Percentiles rank a stretch among this genome's conserved stretches.
These are phyloP conservation scores for Ochropacha duplaris DNA, from an alignment of 2,888 invertebrate species.

Conservation along the genomic window DNA sequence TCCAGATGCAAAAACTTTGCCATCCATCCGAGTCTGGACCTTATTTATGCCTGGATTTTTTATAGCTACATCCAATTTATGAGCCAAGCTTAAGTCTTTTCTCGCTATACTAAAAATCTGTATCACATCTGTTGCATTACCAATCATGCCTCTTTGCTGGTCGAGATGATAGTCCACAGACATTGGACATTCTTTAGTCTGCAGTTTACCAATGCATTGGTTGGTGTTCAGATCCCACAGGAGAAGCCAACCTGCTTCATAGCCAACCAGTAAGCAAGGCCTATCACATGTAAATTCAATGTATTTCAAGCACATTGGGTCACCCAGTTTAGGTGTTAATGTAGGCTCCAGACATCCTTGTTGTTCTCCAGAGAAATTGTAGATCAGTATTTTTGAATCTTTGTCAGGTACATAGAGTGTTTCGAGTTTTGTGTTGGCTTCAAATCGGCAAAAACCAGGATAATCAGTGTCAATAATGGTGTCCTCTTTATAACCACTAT, in stretches of 20 bases:
- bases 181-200: constrained; percentile 86
- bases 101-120: constrained; percentile 83
- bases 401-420: constrained; percentile 86
- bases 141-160: constrained; percentile 86
- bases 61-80: constrained; percentile 85
- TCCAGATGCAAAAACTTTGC: constrained; percentile 88
- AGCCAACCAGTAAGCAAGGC: constrained; percentile 85
- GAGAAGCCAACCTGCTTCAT: constrained; percentile 88
- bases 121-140: constrained; percentile 84
- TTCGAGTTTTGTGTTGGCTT: constrained; percentile 83
- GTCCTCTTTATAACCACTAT: constrained; percentile 83
- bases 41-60: constrained; percentile 89
- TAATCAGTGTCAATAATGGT: constrained; percentile 84
- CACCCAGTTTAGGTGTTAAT: constrained; percentile 77
- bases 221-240: constrained; percentile 87
- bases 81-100: constrained; percentile 79
- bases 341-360: constrained; percentile 62
- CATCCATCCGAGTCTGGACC: constrained; percentile 86
- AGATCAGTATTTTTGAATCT: constrained; percentile 79
- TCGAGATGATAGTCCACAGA: constrained; percentile 87
- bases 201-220: constrained; percentile 80
- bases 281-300: constrained; percentile 75
- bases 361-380: constrained; percentile 76
- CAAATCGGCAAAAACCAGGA: constrained; percentile 88
- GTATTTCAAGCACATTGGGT: constrained; percentile 85